Conservation (phyloP, 1,140 invertebrate genomes). For the Aplysia californica region DNA sequence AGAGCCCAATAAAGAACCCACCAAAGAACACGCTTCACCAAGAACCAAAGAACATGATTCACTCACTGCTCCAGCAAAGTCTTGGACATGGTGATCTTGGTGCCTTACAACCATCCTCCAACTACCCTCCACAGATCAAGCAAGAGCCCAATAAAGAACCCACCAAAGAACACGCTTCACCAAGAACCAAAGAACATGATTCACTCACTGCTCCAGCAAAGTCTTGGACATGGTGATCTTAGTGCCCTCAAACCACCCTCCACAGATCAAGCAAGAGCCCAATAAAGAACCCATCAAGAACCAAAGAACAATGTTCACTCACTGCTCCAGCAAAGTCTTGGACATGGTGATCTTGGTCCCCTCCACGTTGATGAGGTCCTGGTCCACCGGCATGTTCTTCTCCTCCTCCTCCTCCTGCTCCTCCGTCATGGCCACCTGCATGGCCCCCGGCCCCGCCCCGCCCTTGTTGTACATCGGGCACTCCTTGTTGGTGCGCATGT, state of each 20-base stretch:
- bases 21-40: too few relatives aligned
- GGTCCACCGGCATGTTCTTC: slow-evolving; percentile 51
- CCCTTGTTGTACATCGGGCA: slow-evolving; percentile 57
- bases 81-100: slow-evolving; percentile 59
- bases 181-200: not conserved
- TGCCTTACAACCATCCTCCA: too few relatives aligned
- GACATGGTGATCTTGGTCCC: slow-evolving; percentile 60
- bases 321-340: slow-evolving; percentile 49
- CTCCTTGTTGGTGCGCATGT: slow-evolving; percentile 60
- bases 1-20: too few relatives aligned
- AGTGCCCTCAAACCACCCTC: slow-evolving; percentile 79
- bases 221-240: slow-evolving; percentile 60
- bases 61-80: slow-evolving; percentile 42
- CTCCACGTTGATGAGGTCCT: slow-evolving; percentile 62
- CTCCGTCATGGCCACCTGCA: slow-evolving; percentile 63
- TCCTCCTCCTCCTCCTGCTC: slow-evolving; percentile 60
- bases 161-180: too few relatives aligned
- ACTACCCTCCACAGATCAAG: too few relatives aligned
- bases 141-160: too few relatives aligned
- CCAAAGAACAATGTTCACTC: too few relatives aligned
- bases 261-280: slow-evolving; percentile 88
- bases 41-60: not conserved
- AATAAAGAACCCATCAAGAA: too few relatives aligned
- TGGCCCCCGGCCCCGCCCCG: slow-evolving; percentile 33
- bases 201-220: slow-evolving; percentile 36